These are phyloP conservation scores for Hymenochirus boettgeri DNA, from an alignment of 2,113 vertebrate species.

Conservation along the genomic window DNA sequence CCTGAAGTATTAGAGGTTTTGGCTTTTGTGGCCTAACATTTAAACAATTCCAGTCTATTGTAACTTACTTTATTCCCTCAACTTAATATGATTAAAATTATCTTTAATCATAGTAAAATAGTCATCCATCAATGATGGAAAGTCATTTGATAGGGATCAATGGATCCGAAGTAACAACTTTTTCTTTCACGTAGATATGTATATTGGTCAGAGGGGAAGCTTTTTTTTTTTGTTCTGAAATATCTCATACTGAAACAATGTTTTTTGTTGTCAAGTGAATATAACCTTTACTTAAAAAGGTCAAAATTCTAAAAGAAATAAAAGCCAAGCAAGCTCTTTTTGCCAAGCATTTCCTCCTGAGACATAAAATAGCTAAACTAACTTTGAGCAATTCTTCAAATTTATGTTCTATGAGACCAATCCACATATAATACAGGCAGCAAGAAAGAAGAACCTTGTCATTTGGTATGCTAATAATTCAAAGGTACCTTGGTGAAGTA, in stretches of 20 bases:
- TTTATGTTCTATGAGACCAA: conserved; percentile 62
- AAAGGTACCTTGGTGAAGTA: conserved; percentile 68
- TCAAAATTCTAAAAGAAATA: conserved; percentile 58
- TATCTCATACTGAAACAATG: conserved; percentile 27
- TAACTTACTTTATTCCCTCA: no score
- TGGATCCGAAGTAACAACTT: conserved; percentile 12
- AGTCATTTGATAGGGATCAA: conserved; percentile 13
- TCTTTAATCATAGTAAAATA: background rate
- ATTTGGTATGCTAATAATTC: conserved; percentile 64
- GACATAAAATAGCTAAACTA: conserved; percentile 59
- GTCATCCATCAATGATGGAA: background rate
- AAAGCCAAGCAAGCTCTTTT: conserved; percentile 49
- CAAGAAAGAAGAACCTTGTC: conserved; percentile 69
- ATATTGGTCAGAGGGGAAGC: conserved; percentile 16
- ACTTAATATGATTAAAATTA: background rate
- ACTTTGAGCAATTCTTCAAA: conserved; percentile 63
- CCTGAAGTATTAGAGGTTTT: no score
- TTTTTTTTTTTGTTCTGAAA: conserved; percentile 19
- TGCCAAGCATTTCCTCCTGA: conserved; percentile 51
- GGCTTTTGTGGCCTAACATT: no score
- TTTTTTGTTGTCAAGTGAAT: conserved; percentile 38
- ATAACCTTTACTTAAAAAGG: conserved; percentile 43
- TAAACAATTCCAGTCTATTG: no score
- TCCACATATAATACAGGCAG: conserved; percentile 69
- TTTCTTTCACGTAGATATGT: conserved; percentile 1